Percentiles rank a stretch among this genome's conserved stretches.
Conservation (phyloP, 2,797 vertebrate species). For the Rhadinocentrus ornatus region DNA sequence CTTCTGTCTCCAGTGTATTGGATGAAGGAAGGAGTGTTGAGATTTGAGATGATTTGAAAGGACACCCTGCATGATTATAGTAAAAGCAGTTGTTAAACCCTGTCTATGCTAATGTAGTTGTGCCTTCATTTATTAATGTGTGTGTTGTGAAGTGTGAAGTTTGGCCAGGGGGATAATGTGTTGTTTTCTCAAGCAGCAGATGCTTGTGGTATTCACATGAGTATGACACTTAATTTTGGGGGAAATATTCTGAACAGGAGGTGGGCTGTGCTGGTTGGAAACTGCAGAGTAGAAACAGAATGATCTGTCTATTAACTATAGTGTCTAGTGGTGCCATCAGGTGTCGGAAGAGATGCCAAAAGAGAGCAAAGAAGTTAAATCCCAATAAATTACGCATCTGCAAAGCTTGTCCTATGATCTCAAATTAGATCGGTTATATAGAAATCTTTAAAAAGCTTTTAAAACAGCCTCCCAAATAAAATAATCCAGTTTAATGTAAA, state of each 20-base stretch:
- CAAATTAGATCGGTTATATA: slow-evolving; percentile 21
- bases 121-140: slow-evolving; percentile 9
- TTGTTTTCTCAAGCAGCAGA: slow-evolving; percentile 39
- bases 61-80: slow-evolving; percentile 5
- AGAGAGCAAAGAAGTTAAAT: not conserved
- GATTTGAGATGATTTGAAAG: slow-evolving; percentile 20
- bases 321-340: slow-evolving; percentile 17
- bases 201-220: slow-evolving; percentile 41
- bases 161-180: slow-evolving; percentile 29
- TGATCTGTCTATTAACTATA: slow-evolving; percentile 26
- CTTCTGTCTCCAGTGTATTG: slow-evolving; percentile 5
- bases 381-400: not conserved
- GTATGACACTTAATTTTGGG: slow-evolving; percentile 42
- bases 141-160: slow-evolving; percentile 38
- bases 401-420: slow-evolving; percentile 12
- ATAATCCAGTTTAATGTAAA: slow-evolving; percentile 20
- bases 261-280: slow-evolving; percentile 11
- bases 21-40: slow-evolving; percentile 7
- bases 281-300: slow-evolving; percentile 19
- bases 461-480: slow-evolving; percentile 29
- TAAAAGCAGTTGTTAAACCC: slow-evolving; percentile 9
- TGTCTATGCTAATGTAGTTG: slow-evolving; percentile 9
- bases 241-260: slow-evolving; percentile 31
- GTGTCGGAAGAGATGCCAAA: slow-evolving; percentile 3
- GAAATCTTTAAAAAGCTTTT: slow-evolving; percentile 3